Base-by-base conservation (phyloP, 53 echinoderm and acorn worm species). In the Arbacia lixula region DNA sequence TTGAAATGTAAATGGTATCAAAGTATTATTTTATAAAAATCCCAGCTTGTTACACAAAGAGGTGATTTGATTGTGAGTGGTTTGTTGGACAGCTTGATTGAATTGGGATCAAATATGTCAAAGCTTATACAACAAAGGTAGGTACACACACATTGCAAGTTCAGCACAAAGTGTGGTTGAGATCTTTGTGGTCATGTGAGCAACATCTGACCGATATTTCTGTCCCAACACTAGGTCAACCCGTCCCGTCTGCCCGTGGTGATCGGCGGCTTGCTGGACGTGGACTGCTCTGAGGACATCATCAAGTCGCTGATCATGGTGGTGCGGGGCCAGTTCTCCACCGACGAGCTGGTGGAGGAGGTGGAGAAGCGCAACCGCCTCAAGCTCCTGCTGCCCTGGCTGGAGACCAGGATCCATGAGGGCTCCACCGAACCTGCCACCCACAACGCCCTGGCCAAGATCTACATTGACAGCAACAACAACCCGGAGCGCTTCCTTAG, bases 401-500 rank as follows among this genome's bases (percentile, higher is more conserved):
- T 99, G 76, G 99, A 99, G 61, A 94, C 99, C 16, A 86, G 99
- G 33, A 99, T 99, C 84, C 99, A 99, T 34, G 99, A 99, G 33
- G 99, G 99, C 61, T 88, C 90, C 69, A 92, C 88, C 28, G 99
- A 99, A 42, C 99, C 99, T 3, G 99, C 99, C 40, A 99, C 99
- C 56, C 99, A 99, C 85, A 99, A 99, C 55, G 99, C 99, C 52
- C 88, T 99, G 85, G 99, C 99, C 58, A 99, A 99, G 94, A 99
- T 99, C 89, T 99, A 99, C 81, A 99, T 99, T n/a, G 99, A 99
- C 86, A 95, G 94, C 89, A 99, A 99, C 90, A 99, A 99, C 86
- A 99, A 99, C 82, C 99, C 99, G 10, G 99, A 99, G 83, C 76
- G 99, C 80, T 99, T 99, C 85, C 85, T 99, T 36, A 86, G 88